phyloP scores from a whole-genome alignment of 2,113 vertebrate species.

The Protobothrops flavoviridis region DNA sequence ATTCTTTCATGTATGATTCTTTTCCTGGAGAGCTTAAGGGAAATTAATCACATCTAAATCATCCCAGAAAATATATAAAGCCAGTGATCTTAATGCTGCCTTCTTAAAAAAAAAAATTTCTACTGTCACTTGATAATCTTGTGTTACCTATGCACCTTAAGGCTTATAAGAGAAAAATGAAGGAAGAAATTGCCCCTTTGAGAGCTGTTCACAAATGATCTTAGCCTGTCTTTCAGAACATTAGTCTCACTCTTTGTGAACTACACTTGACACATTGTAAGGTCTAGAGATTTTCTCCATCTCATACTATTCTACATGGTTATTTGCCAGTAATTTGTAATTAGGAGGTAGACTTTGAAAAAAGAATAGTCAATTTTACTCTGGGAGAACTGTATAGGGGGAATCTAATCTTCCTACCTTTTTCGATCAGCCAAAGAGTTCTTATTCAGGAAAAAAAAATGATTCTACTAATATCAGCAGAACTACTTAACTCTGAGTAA shows the following conservation, averaged over 20 bases:
- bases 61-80: slow-evolving; percentile 64
- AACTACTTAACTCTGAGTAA: slow-evolving; percentile 2
- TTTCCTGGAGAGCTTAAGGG: slow-evolving; percentile 68
- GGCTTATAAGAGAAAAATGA: slow-evolving; percentile 52
- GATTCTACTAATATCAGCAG: slow-evolving; percentile 20
- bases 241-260: slow-evolving; percentile 66
- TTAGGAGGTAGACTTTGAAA: slow-evolving; percentile 25
- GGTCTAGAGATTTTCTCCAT: slow-evolving; percentile 38
- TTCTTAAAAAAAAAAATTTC: neutral
- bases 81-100: slow-evolving; percentile 59
- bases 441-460: neutral
- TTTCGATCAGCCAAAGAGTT: slow-evolving; percentile 8
- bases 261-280: slow-evolving; percentile 56
- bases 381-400: slow-evolving; percentile 11
- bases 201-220: slow-evolving; percentile 63
- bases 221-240: slow-evolving; percentile 43
- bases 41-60: slow-evolving; percentile 66
- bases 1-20: slow-evolving; percentile 68
- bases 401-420: slow-evolving; percentile 36
- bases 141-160: slow-evolving; percentile 48
- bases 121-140: slow-evolving; percentile 54
- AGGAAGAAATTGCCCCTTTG: slow-evolving; percentile 65
- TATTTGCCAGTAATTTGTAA: slow-evolving; percentile 51
- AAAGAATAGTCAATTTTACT: slow-evolving; percentile 23
- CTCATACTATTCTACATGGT: slow-evolving; percentile 33